Percentiles rank a stretch among this genome's conserved stretches.
Evolutionary conservation across 2,888 invertebrate genomes (phyloP).

Genomic region (Netelia virgata): DNA sequence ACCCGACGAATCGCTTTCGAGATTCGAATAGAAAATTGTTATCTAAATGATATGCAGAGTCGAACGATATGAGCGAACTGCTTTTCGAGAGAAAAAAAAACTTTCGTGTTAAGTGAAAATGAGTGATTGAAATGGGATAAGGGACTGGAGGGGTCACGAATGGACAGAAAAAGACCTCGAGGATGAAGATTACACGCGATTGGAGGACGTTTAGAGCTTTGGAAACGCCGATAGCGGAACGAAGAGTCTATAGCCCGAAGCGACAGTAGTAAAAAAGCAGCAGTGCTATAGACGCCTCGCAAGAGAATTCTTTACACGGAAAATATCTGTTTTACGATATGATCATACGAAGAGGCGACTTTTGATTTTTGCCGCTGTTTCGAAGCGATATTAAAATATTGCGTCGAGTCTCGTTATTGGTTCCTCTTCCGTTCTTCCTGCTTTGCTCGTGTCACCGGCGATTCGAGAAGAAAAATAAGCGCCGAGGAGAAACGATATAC

Average conservation of each 20-base stretch:
- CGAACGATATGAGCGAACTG: too few relatives aligned
- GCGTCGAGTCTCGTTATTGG: neutral
- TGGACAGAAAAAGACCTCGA: neutral
- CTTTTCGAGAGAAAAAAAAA: neutral
- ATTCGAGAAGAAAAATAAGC: neutral
- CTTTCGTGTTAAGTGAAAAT: neutral
- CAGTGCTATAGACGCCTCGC: conserved; percentile 16
- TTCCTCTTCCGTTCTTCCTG: neutral
- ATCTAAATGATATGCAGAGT: too few relatives aligned
- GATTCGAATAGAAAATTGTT: too few relatives aligned
- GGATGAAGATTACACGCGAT: neutral
- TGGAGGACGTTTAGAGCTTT: neutral
- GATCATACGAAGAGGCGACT: conserved; percentile 65
- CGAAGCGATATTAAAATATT: neutral
- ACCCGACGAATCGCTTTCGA: neutral
- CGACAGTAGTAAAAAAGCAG: neutral
- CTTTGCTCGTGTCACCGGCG: neutral
- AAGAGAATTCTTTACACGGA: conserved; percentile 59
- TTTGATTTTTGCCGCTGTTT: conserved; percentile 70
- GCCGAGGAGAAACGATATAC: neutral
- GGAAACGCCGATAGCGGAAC: neutral
- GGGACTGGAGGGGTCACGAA: neutral
- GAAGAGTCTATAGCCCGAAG: neutral
- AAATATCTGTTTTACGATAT: conserved; percentile 74
- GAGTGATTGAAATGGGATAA: neutral